Conservation (phyloP, 2,113 vertebrate species). For the Colius striatus region DNA sequence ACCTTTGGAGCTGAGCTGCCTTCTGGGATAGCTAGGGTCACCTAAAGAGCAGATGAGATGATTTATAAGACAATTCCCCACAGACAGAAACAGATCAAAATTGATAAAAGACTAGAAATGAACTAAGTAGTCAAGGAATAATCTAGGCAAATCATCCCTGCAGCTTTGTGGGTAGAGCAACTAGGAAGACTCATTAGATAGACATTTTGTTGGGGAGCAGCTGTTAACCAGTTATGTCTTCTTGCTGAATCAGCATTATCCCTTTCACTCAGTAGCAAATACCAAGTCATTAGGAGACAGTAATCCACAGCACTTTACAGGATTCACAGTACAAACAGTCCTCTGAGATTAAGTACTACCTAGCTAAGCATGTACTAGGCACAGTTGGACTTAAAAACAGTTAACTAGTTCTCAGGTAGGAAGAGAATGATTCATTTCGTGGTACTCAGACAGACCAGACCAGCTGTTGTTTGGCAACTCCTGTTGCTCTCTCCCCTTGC, state of each 20-base stretch:
- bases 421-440: not conserved
- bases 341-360: not conserved
- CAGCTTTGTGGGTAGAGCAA: conserved; percentile 8
- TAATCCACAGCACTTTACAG: not conserved
- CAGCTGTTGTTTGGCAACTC: not conserved
- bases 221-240: not conserved
- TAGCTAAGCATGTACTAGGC: not conserved
- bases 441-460: not conserved
- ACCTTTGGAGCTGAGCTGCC: not conserved
- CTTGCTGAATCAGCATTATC: conserved; percentile 10
- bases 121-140: not conserved
- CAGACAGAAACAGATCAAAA: not conserved
- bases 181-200: not conserved
- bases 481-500: rapidly evolving
- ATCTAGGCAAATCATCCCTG: not conserved
- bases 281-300: not conserved
- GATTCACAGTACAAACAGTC: not conserved
- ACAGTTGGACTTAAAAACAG: not conserved
- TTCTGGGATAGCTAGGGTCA: not conserved
- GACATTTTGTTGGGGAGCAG: not conserved
- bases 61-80: not conserved
- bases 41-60: not conserved
- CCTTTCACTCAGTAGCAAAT: not conserved
- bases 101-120: not conserved
- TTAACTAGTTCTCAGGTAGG: not conserved